These are phyloP conservation scores for Monomorium pharaonis DNA, from an alignment of 1,140 invertebrate genomes.

Conservation along the genomic window DNA sequence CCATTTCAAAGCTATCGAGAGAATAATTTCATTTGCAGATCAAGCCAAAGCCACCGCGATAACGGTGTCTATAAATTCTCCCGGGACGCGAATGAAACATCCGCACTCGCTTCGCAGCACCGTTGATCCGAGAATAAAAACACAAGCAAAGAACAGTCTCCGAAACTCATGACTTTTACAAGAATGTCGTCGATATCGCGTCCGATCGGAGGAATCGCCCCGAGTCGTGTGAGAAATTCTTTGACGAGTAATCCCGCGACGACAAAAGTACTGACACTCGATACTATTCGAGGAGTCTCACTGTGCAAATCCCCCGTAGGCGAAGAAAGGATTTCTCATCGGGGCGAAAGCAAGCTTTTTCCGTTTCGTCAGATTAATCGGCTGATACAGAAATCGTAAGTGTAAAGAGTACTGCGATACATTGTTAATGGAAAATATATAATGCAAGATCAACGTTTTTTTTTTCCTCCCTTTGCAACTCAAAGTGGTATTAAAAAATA, in stretches of 20 bases:
- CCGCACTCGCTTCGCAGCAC: neutral
- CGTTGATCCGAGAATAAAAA: conserved; percentile 43
- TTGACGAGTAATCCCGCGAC: conserved; percentile 51
- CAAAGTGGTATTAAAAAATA: neutral
- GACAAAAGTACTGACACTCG: conserved; percentile 38
- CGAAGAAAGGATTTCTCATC: conserved; percentile 64
- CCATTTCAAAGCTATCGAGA: conserved; percentile 7
- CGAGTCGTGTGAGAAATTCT: conserved; percentile 34
- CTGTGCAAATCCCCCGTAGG: conserved; percentile 54
- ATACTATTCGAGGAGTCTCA: conserved; percentile 64
- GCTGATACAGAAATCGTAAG: neutral
- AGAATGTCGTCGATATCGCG: conserved; percentile 41
- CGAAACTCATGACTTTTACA: conserved; percentile 52
- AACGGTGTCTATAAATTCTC: conserved; percentile 42
- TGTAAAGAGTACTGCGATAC: neutral
- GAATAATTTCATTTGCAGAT: conserved; percentile 21
- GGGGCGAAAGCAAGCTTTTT: conserved; percentile 67
- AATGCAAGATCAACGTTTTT: neutral
- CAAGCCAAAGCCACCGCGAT: neutral
- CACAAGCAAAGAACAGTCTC: conserved; percentile 33
- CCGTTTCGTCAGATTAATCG: conserved; percentile 44
- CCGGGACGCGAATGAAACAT: conserved; percentile 18
- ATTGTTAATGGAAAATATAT: neutral
- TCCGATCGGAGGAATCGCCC: neutral
- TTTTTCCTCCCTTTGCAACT: neutral